Percentiles rank a stretch among this genome's conserved stretches.
These are phyloP conservation scores for Musca vetustissima DNA, from an alignment of 1,140 invertebrate species.

Conservation along the genomic window DNA sequence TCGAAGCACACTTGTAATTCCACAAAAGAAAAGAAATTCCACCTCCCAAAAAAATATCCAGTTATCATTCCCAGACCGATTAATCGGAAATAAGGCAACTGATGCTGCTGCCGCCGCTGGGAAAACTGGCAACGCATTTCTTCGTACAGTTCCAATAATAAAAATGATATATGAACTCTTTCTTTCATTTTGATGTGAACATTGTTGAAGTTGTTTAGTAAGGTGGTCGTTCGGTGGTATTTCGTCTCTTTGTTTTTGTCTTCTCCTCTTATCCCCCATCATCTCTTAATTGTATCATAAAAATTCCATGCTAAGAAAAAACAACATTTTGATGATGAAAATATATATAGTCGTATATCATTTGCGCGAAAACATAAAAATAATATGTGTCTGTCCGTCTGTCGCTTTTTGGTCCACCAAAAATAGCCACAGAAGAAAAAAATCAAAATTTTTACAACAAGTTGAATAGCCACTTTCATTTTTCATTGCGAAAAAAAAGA, in stretches of 20 bases:
- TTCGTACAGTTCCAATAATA: background rate
- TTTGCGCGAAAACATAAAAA: background rate
- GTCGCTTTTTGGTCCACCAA: background rate
- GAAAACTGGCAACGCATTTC: too few species aligned
- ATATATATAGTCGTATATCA: too few species aligned
- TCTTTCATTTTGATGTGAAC: too few species aligned
- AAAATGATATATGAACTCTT: conserved; percentile 11
- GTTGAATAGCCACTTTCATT: conserved; percentile 20
- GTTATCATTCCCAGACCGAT: conserved; percentile 13
- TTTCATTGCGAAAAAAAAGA: background rate
- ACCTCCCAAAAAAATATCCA: background rate
- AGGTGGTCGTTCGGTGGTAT: too few species aligned
- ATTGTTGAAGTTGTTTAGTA: too few species aligned
- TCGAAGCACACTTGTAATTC: too few species aligned
- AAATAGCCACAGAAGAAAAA: too few species aligned
- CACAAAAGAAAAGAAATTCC: background rate
- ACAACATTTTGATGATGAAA: background rate
- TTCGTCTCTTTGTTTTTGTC: too few species aligned
- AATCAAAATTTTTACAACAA: conserved; percentile 3
- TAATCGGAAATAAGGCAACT: conserved; percentile 11
- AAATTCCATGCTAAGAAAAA: conserved; percentile 1
- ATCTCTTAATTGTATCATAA: conserved; percentile 18
- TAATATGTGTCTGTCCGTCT: conserved; percentile 14
- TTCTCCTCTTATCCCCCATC: background rate
- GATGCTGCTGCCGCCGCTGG: too few species aligned